Conservation (phyloP, 2,113 vertebrate genomes). For the Prionailurus viverrinus region DNA sequence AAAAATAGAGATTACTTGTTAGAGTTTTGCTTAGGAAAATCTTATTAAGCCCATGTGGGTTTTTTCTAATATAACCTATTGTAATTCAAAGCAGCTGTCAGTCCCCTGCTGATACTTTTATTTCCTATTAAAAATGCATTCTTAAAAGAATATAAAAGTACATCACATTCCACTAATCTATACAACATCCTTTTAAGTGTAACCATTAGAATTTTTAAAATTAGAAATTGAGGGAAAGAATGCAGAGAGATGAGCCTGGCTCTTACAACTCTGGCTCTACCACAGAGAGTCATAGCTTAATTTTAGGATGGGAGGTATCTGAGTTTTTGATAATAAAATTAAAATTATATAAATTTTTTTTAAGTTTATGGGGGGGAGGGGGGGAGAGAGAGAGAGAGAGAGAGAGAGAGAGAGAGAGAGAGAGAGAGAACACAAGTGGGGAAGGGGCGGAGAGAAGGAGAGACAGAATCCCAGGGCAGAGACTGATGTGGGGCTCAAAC, state of each 20-base stretch:
- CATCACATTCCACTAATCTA: background rate
- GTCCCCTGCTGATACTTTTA: background rate
- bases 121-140: constrained; percentile 25
- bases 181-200: constrained; percentile 22
- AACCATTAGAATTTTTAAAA: constrained; percentile 37
- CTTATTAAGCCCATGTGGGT: constrained; percentile 1
- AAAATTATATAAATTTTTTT: background rate
- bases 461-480: too few relatives aligned
- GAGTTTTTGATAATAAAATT: background rate
- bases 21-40: constrained; percentile 13
- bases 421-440: too few relatives aligned
- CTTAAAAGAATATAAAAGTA: constrained; percentile 40
- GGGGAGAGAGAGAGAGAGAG: too few relatives aligned
- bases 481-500: too few relatives aligned
- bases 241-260: background rate
- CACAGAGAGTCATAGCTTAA: background rate
- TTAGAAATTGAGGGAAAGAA: background rate
- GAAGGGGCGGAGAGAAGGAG: too few relatives aligned
- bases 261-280: background rate
- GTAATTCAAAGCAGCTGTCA: constrained; percentile 50
- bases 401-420: too few relatives aligned
- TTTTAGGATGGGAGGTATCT: background rate
- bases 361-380: too few relatives aligned
- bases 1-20: constrained; percentile 11
- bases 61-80: constrained; percentile 52